Evolutionary conservation across 1,140 invertebrate species (phyloP), one percentile per base, ranked within the genome.

Genomic region (Pectinophora gossypiella): DNA sequence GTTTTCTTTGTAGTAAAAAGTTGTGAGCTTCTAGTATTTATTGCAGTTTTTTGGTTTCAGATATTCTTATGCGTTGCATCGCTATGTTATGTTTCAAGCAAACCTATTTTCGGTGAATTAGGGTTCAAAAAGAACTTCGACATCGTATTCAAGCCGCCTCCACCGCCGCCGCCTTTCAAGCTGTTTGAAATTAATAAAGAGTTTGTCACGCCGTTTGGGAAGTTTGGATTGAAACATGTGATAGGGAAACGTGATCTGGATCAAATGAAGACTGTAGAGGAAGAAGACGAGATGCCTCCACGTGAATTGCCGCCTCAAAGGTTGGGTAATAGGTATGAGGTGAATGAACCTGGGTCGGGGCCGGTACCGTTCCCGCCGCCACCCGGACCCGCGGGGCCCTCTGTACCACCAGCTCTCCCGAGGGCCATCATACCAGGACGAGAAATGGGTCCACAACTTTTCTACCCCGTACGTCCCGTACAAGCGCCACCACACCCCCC

Each of bases 141-240:
- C 35, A 56, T 79, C 1, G 64, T 62, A 22, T 53, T 76, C 9
- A 66, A 60, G 32, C 74, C 74, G 18, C 43, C 69, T 18, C 61
- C 63, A 23, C 56, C 64, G 35, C 74, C 72, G 19, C 44, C 69
- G 12, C 61, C 63, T 19, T 58, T 66, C 10, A 65, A 68, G 36
- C 64, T 64, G 5, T 50, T 72, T 42, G 53, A 58, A 0, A 65
- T 72, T 48, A 59, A 72, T n/a, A 70, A 59, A 16, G 68, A 80
- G 48, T 76, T 72, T 65, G 64, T 76, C 63, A 65, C 72, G 3
- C 76, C 75, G 7, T 80, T 84, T 45, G 73, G 72, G 43, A 61
- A 54, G 32, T 72, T 72, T 52, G 72, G 69, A 48, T 45, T 63
- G 2, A 73, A 67, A 53, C 72, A 73, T 59, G 53, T 47, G 18